A percentile compares a stretch with the other conserved stretches of the same genome.
phyloP scores from a whole-genome alignment of 2,113 vertebrate species.

The Hypocryptadius cinnamomeus region DNA sequence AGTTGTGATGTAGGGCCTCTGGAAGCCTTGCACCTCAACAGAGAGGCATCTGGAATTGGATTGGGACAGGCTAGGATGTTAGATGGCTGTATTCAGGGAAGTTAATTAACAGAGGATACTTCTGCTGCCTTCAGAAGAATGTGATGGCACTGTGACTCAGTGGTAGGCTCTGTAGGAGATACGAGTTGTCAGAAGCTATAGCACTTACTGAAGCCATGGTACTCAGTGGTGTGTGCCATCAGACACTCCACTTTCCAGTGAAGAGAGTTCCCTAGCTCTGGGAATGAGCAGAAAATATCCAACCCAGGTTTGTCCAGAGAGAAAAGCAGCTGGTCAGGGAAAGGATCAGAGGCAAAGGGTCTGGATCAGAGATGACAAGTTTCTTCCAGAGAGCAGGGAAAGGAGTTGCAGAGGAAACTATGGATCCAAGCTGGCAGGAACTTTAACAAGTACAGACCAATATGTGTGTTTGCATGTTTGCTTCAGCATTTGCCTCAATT shows the following conservation, averaged over 20 bases:
- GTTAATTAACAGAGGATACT: background rate
- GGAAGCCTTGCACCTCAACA: background rate
- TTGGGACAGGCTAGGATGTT: background rate
- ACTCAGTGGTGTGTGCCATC: background rate
- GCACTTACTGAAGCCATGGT: background rate
- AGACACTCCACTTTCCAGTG: background rate
- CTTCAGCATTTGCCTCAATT: background rate
- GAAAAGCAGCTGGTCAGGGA: background rate
- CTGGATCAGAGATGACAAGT: background rate
- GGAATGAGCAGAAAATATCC: background rate
- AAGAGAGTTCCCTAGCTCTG: background rate
- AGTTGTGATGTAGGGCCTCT: background rate
- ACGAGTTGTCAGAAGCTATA: background rate
- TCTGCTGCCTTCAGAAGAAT: background rate
- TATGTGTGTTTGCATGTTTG: background rate
- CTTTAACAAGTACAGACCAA: background rate
- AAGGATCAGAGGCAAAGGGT: background rate
- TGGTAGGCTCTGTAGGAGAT: background rate
- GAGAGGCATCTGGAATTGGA: background rate
- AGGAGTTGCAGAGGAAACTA: background rate
- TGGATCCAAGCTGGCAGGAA: background rate
- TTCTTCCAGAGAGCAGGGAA: background rate
- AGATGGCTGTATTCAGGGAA: background rate
- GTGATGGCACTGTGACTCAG: background rate
- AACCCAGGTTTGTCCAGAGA: background rate